A percentile compares a stretch with the other conserved stretches of the same genome.
phyloP scores from a whole-genome alignment of 2,797 vertebrate species.

The Sebastes melanostomus region DNA sequence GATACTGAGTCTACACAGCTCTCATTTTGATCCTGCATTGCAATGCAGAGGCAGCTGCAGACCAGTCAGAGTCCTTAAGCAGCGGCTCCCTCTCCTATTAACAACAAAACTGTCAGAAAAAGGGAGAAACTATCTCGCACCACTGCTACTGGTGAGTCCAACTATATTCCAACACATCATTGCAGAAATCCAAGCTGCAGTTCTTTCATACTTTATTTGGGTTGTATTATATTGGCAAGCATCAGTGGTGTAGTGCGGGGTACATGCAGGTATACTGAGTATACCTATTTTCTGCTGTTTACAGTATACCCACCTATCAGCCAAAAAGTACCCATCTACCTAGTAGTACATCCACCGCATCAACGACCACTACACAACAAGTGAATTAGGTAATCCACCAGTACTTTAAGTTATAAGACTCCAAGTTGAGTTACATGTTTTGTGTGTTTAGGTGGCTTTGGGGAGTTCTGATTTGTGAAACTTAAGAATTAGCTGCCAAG shows the following conservation, averaged over 20 bases:
- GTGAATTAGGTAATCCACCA: neutral
- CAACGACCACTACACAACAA: neutral
- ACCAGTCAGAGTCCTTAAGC: constrained; percentile 5
- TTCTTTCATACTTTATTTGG: neutral
- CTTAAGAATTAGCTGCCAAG: neutral
- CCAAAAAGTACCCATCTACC: too few relatives aligned
- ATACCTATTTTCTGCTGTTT: too few relatives aligned
- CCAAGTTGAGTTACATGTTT: neutral
- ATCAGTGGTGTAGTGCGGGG: neutral
- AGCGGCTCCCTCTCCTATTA: constrained; percentile 9
- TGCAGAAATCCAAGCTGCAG: neutral
- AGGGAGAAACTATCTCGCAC: neutral
- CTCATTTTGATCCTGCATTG: neutral
- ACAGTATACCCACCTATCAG: too few relatives aligned
- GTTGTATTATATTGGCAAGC: neutral
- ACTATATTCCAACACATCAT: neutral
- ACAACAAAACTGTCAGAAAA: constrained; percentile 35
- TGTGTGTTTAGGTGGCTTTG: neutral
- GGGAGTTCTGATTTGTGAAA: neutral
- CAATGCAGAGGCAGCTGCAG: constrained; percentile 2
- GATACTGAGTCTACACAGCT: constrained; percentile 7
- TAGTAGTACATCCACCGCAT: too few relatives aligned
- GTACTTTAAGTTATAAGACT: neutral
- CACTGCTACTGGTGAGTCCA: neutral
- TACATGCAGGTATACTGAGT: too few relatives aligned